Base-by-base conservation (phyloP, 2,888 invertebrate species). In the Mellilla xanthometata region DNA sequence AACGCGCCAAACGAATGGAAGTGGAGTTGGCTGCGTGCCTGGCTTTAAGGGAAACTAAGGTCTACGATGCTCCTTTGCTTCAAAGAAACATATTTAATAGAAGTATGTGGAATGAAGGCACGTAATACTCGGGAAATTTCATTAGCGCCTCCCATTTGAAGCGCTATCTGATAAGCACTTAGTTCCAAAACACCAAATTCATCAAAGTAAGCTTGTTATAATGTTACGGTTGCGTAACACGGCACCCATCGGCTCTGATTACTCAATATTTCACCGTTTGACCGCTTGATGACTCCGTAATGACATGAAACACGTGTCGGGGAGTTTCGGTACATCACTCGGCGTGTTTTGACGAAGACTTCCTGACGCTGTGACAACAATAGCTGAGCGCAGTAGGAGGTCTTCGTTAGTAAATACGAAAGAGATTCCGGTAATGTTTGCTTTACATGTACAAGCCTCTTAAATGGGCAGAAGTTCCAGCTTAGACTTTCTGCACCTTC, bases 181-280 rank as follows among this genome's bases (percentile, higher is more conserved):
- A 22, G 39, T 46, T 28, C 38, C 31, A 24, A 24, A 19, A 19
- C 15, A 19, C 15, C 15, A 6, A 19, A 19, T 19, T 19, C 15
- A 19, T 19, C 15, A 34, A 28, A 42, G 31, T 27, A 50, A 36
- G 41, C 62, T 60, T 56, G 52, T 62, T 63, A 60, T 52, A 52
- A 46, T 52, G 63, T 60, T 43, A 60, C 56, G 63, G 44, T 63
- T 49, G 45, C 49, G 48, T 49, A 36, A 52, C 49, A 46, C 61
- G 53, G 19, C 32, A 32, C 11, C 31, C 31, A 8, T 13, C 13
- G 31, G 13, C 4, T 19, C 26, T 40, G 26, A 40, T 32, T 40
- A 32, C 32, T 40, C 39, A 32, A 40, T 40, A 28, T 28, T 36
- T 36, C 36, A 36, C n/a, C 19, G 22, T 19, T 36, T 36, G 36